Conservation (phyloP, 2,113 vertebrate genomes). For the Mus pahari region DNA sequence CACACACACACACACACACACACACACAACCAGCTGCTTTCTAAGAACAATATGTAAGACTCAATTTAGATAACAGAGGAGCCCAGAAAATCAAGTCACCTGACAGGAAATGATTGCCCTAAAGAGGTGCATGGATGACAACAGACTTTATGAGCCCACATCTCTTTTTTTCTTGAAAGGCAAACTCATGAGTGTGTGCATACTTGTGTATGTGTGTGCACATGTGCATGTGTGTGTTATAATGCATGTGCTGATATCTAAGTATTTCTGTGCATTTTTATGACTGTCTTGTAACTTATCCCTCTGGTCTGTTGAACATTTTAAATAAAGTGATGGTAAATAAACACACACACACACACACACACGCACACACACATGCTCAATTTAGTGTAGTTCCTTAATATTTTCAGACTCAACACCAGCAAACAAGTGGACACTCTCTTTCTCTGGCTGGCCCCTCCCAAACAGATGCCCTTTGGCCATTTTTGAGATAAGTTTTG, state of each 20-base stretch:
- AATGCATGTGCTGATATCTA: neutral
- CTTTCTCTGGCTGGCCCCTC: neutral
- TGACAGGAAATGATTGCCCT: neutral
- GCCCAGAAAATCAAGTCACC: neutral
- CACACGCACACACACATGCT: no score
- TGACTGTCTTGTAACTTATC: neutral
- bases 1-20: neutral
- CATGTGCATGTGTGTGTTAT: no score
- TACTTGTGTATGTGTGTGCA: no score
- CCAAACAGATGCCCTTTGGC: neutral
- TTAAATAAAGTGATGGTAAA: neutral
- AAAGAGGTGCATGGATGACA: neutral
- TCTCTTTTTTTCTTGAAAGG: neutral
- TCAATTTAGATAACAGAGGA: neutral
- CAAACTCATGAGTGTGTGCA: no score
- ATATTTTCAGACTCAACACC: neutral
- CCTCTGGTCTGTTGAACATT: neutral
- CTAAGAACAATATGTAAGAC: neutral
- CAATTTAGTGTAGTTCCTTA: no score
- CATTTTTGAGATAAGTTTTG: neutral
- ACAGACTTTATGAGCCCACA: neutral
- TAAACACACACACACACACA: no score
- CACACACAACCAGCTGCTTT: neutral
- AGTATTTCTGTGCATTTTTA: conserved; percentile 30
- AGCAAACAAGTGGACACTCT: neutral